Base-by-base conservation (phyloP, 2,113 vertebrate genomes). In the Datnioides undecimradiatus region DNA sequence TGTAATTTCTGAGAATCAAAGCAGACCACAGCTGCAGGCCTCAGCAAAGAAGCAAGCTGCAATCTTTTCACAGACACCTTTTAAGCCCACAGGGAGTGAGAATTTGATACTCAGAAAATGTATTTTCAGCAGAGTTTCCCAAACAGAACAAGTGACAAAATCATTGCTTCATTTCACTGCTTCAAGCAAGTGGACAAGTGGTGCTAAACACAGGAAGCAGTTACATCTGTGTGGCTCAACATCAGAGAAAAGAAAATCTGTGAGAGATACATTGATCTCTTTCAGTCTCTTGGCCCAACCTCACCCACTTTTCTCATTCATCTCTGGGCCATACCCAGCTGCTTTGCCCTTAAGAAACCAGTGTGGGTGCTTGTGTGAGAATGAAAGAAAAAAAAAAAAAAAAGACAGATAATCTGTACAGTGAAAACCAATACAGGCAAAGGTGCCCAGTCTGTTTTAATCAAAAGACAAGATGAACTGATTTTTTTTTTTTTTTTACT, bases 231-330 rank as follows among this genome's bases (percentile, higher is more conserved):
- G 73, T 58, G 59, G 78, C 84, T 74, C 36, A 45, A 58, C 62
- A 43, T 79, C 52, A 85, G 41, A 87, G 66, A 45, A 59, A 70
- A 27, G 8, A 16, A 21, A 58, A 76, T 70, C 58, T 66, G 60
- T 29, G 62, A 72, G 49, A 73, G 75, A 70, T 81, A 55, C 62
- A 83, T 72, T 76, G 41, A 90, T 76, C 77, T 79, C 75, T 79
- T 73, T 88, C 36, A 75, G 34, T 7, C 23, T 62, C 19, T 66
- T 63, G 34, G 68, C 65, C 72, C 59, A 54, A 49, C 49, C 51
- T 85, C 73, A 25, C 43, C 81, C 2, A 65, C 58, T 77, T 79
- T 71, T 79, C 78, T 72, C 57, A 78, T 79, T 85, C 54, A 84
- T 82, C 69, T 81, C 27, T 23, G 62, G 67, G 80, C 31, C 45